These are phyloP conservation scores for Orthosia incerta DNA, from an alignment of 2,888 invertebrate genomes.

Conservation along the genomic window DNA sequence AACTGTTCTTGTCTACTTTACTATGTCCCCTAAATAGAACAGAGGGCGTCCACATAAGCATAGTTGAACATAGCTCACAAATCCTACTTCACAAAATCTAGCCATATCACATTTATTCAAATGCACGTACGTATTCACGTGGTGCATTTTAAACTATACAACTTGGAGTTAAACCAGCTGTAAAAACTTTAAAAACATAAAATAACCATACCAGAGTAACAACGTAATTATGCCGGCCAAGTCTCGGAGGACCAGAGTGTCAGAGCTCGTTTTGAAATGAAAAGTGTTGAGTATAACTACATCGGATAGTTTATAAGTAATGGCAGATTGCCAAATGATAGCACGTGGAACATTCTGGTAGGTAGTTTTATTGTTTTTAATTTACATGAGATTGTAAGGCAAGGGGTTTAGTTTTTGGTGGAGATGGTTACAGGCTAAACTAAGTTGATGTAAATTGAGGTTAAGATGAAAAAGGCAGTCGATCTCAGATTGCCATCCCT, in stretches of 20 bases:
- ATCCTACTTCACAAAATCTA: neutral
- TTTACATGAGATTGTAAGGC: neutral
- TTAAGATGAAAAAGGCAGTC: neutral
- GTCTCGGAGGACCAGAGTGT: conserved; percentile 21
- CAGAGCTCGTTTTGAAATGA: conserved; percentile 26
- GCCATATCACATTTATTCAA: neutral
- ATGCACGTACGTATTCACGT: too few species aligned
- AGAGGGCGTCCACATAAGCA: too few species aligned
- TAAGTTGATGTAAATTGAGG: too few species aligned
- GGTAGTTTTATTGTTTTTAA: neutral
- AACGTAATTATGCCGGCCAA: conserved; percentile 3
- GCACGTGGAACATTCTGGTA: neutral
- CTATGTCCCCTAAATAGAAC: too few species aligned
- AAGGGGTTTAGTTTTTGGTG: neutral
- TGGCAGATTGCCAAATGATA: conserved; percentile 35
- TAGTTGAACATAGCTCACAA: neutral
- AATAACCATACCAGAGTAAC: conserved; percentile 8
- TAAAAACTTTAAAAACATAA: conserved; percentile 14
- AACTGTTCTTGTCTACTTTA: too few species aligned
- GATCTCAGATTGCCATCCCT: too few species aligned
- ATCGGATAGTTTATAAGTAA: conserved; percentile 15
- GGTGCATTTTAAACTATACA: neutral
- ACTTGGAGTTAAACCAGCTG: neutral
- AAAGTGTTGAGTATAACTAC: conserved; percentile 32
- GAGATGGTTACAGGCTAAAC: neutral